phyloP scores from a whole-genome alignment of 92 coral and sea anemone species.

The Parazoanthus atlanticus region DNA sequence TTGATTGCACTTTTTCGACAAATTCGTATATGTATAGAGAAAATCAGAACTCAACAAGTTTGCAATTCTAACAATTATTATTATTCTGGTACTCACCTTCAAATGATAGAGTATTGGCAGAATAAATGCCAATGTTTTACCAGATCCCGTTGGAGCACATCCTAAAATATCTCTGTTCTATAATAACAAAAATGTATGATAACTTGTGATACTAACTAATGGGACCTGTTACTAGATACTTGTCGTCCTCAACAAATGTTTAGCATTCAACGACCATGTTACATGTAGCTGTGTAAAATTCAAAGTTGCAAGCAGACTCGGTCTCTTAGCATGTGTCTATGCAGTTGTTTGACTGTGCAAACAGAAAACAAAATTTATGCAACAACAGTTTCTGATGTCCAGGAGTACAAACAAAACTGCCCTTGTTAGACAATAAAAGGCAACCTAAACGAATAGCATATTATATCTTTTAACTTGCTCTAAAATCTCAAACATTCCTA shows the following conservation, averaged over 20 bases:
- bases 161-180: constrained; percentile 88
- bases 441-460: no score
- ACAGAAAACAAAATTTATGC: not conserved
- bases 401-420: no score
- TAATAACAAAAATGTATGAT: not conserved
- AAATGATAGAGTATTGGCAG: constrained; percentile 86
- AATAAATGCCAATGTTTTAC: constrained; percentile 94
- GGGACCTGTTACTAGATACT: not conserved
- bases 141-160: constrained; percentile 99
- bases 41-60: no score
- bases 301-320: not conserved
- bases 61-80: not conserved
- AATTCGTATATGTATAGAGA: no score
- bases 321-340: not conserved
- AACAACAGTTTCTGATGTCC: not conserved
- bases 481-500: no score
- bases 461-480: no score
- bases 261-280: not conserved
- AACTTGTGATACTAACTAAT: not conserved
- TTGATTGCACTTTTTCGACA: not conserved
- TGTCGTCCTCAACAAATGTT: not conserved
- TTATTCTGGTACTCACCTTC: constrained; percentile 62
- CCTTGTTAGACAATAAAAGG: no score
- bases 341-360: not conserved
- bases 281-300: not conserved